Evolutionary conservation across 2,888 invertebrate genomes (phyloP), one percentile per base, ranked within the genome.

Genomic region (Tiliacea citrago): DNA sequence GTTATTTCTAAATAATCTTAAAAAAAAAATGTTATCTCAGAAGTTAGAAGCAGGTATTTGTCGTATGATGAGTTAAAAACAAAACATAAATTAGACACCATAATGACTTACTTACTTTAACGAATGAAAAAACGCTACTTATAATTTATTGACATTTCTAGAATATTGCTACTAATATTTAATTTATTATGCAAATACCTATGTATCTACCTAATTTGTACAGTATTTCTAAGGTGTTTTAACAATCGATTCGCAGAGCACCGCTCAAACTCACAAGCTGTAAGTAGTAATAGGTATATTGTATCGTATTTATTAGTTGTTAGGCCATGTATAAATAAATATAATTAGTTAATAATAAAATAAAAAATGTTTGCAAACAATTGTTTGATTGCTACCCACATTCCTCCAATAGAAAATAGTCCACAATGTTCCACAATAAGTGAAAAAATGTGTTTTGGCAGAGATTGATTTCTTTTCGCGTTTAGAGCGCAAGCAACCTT

Each of bases 401-500:
- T 58, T 35, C 13, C 39, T 29, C 8, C 10, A n/a, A 73, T 5
- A 76, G 3, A 45, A 65, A 42, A 42, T 24, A 67, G 6, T 66
- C 8, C 9, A 21, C 8, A 39, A 12, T 16, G n/a, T n/a, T n/a
- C n/a, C n/a, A n/a, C n/a, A 73, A 24, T 1, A 21, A 51, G 21
- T 8, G 0, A 39, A 10, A 45, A 12, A 75, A 5, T 24, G 18
- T n/a, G 9, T 65, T 76, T 55, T 18, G 29, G 13, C 21, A 61
- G n/a, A 60, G 47, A 78, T 70, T 77, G 21, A 79, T 73, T 58
- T 71, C 18, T 68, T 45, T 69, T 66, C 42, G 55, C 29, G 3
- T 49, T 68, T 51, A 49, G 8, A 69, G 18, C 24, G 39, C 72
- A 71, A 63, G 57, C 70, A 60, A 73, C 24, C 58, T 72, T 63